phyloP scores from a whole-genome alignment of 2,797 vertebrate genomes.

The Anniella stebbinsi region DNA sequence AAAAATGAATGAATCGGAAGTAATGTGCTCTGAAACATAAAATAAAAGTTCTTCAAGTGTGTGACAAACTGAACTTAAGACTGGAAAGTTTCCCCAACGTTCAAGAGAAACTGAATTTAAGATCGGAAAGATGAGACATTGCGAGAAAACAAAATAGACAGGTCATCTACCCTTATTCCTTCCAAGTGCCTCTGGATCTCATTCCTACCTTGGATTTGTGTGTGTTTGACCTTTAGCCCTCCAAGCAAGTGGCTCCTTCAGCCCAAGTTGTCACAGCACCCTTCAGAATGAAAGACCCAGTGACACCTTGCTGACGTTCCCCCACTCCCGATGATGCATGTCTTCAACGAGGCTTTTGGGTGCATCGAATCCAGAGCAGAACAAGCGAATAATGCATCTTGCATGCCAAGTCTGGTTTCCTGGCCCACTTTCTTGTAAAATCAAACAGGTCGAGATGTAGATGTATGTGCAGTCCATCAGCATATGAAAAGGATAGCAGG shows the following conservation, averaged over 20 bases:
- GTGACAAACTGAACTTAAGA: no score
- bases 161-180: neutral
- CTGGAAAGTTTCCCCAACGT: no score
- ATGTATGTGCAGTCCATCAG: accelerated
- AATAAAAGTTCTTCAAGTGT: no score
- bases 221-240: neutral
- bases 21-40: no score
- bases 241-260: neutral
- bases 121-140: no score
- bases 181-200: no score
- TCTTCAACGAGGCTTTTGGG: neutral
- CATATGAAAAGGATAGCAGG: accelerated
- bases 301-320: neutral
- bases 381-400: neutral
- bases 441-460: accelerated
- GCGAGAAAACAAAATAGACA: no score
- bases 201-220: neutral
- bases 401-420: neutral
- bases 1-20: no score
- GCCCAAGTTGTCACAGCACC: no score
- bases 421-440: neutral
- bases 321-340: neutral
- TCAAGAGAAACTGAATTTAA: no score
- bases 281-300: neutral
- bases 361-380: neutral